Evolutionary conservation across 2,888 invertebrate species (phyloP).

Genomic region (Yponomeuta evonymella): DNA sequence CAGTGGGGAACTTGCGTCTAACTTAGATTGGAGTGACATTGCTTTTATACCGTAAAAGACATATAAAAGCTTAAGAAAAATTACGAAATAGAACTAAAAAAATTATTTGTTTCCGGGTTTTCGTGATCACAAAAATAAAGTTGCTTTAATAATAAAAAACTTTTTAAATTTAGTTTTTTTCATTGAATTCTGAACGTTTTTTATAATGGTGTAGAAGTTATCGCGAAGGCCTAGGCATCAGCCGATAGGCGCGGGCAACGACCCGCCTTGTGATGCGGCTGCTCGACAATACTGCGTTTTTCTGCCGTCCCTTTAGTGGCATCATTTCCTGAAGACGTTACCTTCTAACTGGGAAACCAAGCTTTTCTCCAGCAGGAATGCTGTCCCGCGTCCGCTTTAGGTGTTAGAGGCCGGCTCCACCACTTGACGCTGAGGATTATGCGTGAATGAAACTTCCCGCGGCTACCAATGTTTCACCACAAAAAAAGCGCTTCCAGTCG

Average conservation of each 20-base stretch:
- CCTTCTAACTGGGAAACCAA: too few species aligned
- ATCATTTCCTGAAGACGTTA: neutral
- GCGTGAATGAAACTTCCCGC: neutral
- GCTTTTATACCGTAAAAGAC: too few species aligned
- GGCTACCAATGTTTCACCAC: neutral
- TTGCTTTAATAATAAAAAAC: too few species aligned
- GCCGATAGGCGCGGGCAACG: neutral
- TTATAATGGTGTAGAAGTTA: neutral
- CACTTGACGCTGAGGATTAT: neutral
- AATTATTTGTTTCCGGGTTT: too few species aligned
- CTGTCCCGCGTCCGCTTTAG: neutral
- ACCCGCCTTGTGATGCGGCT: neutral
- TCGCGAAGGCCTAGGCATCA: neutral
- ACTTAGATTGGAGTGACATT: too few species aligned
- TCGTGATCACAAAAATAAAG: too few species aligned
- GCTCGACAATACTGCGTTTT: neutral
- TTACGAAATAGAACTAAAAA: too few species aligned
- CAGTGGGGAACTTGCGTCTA: too few species aligned
- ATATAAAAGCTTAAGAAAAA: too few species aligned
- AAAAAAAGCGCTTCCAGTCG: neutral
- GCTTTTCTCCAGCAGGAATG: neutral
- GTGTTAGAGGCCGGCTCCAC: neutral
- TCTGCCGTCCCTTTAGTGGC: neutral
- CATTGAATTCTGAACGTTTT: too few species aligned
- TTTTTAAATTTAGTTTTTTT: too few species aligned